Evolutionary conservation across 53 echinoderm and acorn worm genomes (phyloP), one percentile per base, ranked within the genome.

Genomic region (Zoroaster sp.): DNA sequence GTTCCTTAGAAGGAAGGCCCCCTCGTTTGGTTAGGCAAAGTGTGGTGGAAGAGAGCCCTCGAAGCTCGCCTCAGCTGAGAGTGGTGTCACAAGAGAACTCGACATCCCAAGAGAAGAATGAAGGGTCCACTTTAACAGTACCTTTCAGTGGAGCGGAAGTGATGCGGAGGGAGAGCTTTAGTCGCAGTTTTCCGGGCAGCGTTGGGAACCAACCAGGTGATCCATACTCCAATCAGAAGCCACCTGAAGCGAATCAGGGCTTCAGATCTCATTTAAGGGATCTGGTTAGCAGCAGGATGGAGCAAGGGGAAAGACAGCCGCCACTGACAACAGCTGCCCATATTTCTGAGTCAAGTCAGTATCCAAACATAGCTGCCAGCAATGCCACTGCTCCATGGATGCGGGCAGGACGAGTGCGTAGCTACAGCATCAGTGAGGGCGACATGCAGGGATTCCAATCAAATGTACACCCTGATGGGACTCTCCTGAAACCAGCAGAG

Each of bases 381-480:
- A 66, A 70, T n/a, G 71, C 70, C 18, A 10, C 47, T 10, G 71
- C 69, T 0, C 10, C 70, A 10, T 33, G 44, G 85, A 70, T 85
- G 45, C 21, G 71, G 35, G 32, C 85, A 20, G 82, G 81, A 43
- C 89, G 97, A 74, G 75, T 86, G 53, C 89, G 97, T 38, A 97
- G 97, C 78, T 93, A 95, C 87, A 97, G 97, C 89, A 89, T 97
- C 46, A 95, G 91, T 68, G 97, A 97, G 73, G 97, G 97, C 14
- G 97, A 97, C 59, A 76, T 90, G 31, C 86, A 76, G 72, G 87
- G 80, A 11, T 78, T 89, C 34, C 63, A 70, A 20, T 77, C 83
- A 42, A 72, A 53, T 36, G 15, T 67, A 13, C 69, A 55, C n/a
- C 76, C 81, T 10, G 79, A 87, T 21, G 75, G 87, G 28, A 85